Conservation (phyloP, 2,888 invertebrate genomes). For the Xanthostigma xanthostigma region DNA sequence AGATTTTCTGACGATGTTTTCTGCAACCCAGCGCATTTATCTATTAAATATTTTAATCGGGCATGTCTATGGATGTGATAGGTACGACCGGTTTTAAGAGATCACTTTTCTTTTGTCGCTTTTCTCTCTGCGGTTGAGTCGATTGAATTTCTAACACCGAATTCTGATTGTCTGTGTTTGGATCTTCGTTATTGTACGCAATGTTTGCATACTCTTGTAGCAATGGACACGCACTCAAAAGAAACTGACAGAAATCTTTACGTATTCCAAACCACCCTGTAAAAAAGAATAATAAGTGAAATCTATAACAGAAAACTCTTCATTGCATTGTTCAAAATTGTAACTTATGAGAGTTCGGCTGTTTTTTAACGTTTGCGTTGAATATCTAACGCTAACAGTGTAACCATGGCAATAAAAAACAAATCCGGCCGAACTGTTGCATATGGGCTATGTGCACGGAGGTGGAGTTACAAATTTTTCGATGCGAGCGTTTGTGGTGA, state of each 20-base stretch:
- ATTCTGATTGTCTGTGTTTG: constrained; percentile 28
- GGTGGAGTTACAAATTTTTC: too few relatives aligned
- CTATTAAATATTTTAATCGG: constrained; percentile 46
- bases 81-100: constrained; percentile 75
- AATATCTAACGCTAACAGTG: too few relatives aligned
- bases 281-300: constrained; percentile 21
- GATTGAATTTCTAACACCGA: constrained; percentile 33
- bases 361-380: too few relatives aligned
- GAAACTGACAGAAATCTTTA: constrained; percentile 92
- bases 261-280: constrained; percentile 98
- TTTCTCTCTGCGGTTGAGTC: constrained; percentile 33
- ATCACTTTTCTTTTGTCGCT: constrained; percentile 57
- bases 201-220: constrained; percentile 98
- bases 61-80: constrained; percentile 79
- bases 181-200: constrained; percentile 65
- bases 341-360: too few relatives aligned
- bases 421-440: too few relatives aligned
- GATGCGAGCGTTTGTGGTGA: too few relatives aligned
- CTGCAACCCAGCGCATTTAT: too few relatives aligned
- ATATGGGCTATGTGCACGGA: too few relatives aligned
- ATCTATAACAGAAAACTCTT: constrained; percentile 3
- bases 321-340: neutral
- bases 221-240: constrained; percentile 86
- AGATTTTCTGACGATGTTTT: too few relatives aligned
- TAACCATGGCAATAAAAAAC: too few relatives aligned